A percentile compares a stretch with the other conserved stretches of the same genome.
Evolutionary conservation across 2,113 vertebrate species (phyloP).

Genomic region (Takifugu bimaculatus): DNA sequence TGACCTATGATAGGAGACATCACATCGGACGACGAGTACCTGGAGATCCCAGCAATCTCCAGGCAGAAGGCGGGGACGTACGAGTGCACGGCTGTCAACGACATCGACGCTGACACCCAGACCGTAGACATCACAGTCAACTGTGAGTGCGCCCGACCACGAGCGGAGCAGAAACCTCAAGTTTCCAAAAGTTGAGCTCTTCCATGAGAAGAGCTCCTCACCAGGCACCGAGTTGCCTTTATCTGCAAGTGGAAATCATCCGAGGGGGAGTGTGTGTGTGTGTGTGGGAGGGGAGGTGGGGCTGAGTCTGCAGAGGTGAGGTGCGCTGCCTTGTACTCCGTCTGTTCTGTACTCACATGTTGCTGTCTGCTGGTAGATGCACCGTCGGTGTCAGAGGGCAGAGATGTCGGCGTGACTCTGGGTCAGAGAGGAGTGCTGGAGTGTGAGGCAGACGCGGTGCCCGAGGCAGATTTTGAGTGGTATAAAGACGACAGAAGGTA

Average conservation of each 20-base stretch:
- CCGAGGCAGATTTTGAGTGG: conserved; percentile 92
- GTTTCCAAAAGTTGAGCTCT: too few species aligned
- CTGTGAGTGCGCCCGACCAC: conserved; percentile 79
- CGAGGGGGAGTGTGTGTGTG: too few species aligned
- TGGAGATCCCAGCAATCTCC: conserved; percentile 91
- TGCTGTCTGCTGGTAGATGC: conserved; percentile 74
- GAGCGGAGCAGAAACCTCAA: too few species aligned
- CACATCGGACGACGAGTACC: conserved; percentile 87
- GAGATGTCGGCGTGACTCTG: conserved; percentile 85
- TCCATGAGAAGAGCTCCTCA: too few species aligned
- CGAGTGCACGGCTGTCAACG: conserved; percentile 91
- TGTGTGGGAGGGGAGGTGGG: too few species aligned
- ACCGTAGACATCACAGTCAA: conserved; percentile 92
- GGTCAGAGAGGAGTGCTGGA: conserved; percentile 88
- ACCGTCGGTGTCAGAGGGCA: conserved; percentile 86
- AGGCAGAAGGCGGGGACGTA: conserved; percentile 89
- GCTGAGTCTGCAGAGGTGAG: too few species aligned
- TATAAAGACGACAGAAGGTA: conserved; percentile 94
- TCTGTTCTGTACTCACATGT: not conserved
- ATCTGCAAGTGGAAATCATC: too few species aligned
- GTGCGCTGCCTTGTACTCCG: too few species aligned
- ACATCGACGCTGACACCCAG: conserved; percentile 84
- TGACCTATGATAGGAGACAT: conserved; percentile 77
- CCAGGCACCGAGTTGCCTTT: too few species aligned
- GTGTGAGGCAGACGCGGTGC: conserved; percentile 90